phyloP scores from a whole-genome alignment of 2,888 invertebrate genomes.

The Busseola fusca region DNA sequence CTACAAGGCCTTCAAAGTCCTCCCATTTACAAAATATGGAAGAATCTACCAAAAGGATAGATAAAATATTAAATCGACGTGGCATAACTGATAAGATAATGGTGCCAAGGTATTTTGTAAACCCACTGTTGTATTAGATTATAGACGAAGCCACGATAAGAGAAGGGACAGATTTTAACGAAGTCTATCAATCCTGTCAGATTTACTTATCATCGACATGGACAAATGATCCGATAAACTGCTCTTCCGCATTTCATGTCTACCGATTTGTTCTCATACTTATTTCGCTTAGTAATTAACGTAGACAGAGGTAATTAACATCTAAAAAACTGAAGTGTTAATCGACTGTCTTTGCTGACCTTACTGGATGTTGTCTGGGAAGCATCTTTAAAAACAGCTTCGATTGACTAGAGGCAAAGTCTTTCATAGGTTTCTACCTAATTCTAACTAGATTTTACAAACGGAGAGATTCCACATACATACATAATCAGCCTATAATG shows the following conservation, averaged over 20 bases:
- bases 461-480: too few relatives aligned
- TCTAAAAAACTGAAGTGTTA: not conserved
- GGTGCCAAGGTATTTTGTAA: not conserved
- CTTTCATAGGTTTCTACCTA: not conserved
- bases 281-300: not conserved
- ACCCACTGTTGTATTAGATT: not conserved
- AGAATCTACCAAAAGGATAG: too few relatives aligned
- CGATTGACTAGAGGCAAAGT: not conserved
- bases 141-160: not conserved
- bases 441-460: too few relatives aligned
- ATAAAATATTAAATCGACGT: constrained; percentile 1
- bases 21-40: too few relatives aligned
- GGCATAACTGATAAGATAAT: constrained; percentile 18
- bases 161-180: too few relatives aligned
- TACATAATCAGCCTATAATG: too few relatives aligned
- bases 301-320: not conserved
- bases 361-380: not conserved
- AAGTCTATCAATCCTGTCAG: not conserved
- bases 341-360: not conserved
- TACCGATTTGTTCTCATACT: not conserved
- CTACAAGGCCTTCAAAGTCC: too few relatives aligned
- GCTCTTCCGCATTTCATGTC: not conserved
- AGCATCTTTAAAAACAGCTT: not conserved
- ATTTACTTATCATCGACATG: too few relatives aligned
- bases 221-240: not conserved